Base-by-base conservation (phyloP, 2,113 vertebrate species). In the Ceuthmochares aereus region DNA sequence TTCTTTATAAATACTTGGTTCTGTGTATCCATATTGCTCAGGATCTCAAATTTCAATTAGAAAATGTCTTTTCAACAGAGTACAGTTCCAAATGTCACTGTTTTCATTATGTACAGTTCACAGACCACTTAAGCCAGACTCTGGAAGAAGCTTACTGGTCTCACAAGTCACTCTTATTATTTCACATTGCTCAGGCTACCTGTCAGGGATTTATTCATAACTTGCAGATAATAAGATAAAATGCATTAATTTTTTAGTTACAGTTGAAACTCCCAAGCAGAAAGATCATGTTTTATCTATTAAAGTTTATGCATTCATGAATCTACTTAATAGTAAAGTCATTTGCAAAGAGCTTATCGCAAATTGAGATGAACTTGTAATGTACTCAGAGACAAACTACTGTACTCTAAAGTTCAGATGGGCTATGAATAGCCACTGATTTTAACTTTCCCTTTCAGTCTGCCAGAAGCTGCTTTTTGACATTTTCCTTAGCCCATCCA, bases 211-310 rank as follows among this genome's bases (percentile, higher is more conserved):
- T 73, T 83, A 83, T 64, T 68, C 83, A 72, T 45, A 69, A 45
- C 59, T 62, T 93, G 25, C 17, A 80, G 72, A 72, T 79, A 81
- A 18, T 25, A 83, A 74, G 63, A 79, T 21, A 10, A 92, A 88
- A 93, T 34, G 5, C 16, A 79, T 30, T 22, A 10, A 45, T 49
- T 91, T 95, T 82, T 85, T 34, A 82, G n/a, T 73, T 66, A 30
- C 17, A 73, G 26, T 5, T 72, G 63, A 76, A 90, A 76, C 15
- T 83, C 52, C 34, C 66, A n/a, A 58, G 37, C 20, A 69, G 54
- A 69, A 93, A 76, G 49, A 83, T 58, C 54, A 66, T 62, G 32
- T 83, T 91, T 91, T 69, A 88, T 79, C 82, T 40, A 83, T 85
- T 62, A 22, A 76, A 76, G 27, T 88, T 83, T 62, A 90, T 42